Base-by-base conservation (phyloP, 2,888 invertebrate genomes). In the Limnephilus lunatus region DNA sequence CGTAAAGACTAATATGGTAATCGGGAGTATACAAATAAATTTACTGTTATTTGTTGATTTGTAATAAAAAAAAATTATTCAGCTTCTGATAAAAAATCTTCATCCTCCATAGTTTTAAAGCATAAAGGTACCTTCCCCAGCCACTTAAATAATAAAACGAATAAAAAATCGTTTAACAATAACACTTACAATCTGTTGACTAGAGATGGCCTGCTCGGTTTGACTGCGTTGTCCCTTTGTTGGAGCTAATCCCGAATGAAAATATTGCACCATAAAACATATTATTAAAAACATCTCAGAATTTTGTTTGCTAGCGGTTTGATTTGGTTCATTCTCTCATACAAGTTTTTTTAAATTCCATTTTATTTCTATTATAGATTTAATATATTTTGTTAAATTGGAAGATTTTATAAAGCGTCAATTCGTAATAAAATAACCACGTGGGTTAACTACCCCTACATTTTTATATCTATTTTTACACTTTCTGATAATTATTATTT, bases 191-290 rank as follows among this genome's bases (percentile, higher is more conserved):
- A 81, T 44, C 81, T 92, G 83, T 90, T 92, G 83, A 39, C 83
- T 90, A 68, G 68, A 19, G 25, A 68, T 68, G 68, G 35, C 83
- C 90, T 90, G 90, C 89, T 80, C 81, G 91, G 68, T 68, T 68
- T 68, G 68, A 68, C 68, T 68, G 68, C 25, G 68, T 68, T 68
- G 68, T 89, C 90, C 88, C 90, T 81, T 91, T 91, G 85, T 91
- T 92, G 31, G 81, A 31, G 48, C 85, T 92, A 92, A 92, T 92
- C 91, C 91, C 81, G 86, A 91, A 92, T 89, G 82, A 92, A 91
- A 92, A 92, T 89, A 92, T 89, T 91, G 25, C 68, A 68, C 68
- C 68, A 68, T 25, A 39, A 89, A 80, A 53, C 30, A 88, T 31
- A 88, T 31, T 31, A 88, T 31, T 30, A 88, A 48, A 88, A 88